Evolutionary conservation across 2,113 vertebrate species (phyloP), one percentile per base, ranked within the genome.

Genomic region (Picathartes gymnocephalus): DNA sequence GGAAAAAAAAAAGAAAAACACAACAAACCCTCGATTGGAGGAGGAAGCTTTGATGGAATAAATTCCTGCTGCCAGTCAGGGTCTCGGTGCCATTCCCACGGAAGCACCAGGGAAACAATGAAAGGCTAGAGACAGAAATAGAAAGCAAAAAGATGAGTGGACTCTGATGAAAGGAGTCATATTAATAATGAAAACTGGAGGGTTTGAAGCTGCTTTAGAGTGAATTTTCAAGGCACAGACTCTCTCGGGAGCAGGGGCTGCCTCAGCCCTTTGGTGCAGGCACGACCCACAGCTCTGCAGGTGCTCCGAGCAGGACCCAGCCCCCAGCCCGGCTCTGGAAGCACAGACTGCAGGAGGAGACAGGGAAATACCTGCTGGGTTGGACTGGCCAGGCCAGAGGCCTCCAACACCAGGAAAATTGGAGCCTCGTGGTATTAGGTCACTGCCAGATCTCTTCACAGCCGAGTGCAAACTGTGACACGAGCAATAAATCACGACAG

Each of bases 131-230:
- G 88, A 40, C 64, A 87, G 84, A 71, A 93, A 89, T 21, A 84
- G 89, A 92, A 95, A 89, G 70, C 73, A 51, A 42, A 57, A 76
- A 85, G 93, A 82, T 77, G 66, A 94, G 78, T 91, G 81, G 81
- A 57, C 85, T n/a, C 70, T 72, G 90, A 87, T 93, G 95, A 92
- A 96, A 93, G 88, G 39, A 93, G 57, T 37, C 2, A 4, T 81
- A 91, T 93, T 84, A 91, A 94, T 94, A 95, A 95, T 85, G 78
- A 57, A 96, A 89, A 56, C 35, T 11, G 31, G 78, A 60, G 57
- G 13, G 74, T 94, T 61, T 96, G 87, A 95, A 94, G 92, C 90
- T 68, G 89, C 81, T 81, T 94, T 79, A 33, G 92, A 94, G 53
- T 56, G 17, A 20, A 44, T 87, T 79, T 94, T 48, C 70, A 87